Evolutionary conservation across 2,888 invertebrate species (phyloP).

Genomic region (Ennomos erosarius): DNA sequence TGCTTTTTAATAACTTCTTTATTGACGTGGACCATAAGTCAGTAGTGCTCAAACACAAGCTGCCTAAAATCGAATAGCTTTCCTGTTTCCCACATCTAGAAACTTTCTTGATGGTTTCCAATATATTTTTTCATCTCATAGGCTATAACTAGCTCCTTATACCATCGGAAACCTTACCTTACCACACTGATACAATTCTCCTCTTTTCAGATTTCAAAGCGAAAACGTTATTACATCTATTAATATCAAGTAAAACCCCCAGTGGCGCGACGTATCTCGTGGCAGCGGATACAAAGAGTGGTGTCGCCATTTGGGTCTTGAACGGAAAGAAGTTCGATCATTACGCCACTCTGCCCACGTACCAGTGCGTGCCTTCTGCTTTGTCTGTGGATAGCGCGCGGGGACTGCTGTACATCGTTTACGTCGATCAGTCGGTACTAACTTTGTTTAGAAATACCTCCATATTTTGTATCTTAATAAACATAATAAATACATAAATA

Average conservation of each 20-base stretch:
- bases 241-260: constrained; percentile 53
- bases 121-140: too few relatives aligned
- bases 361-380: constrained; percentile 89
- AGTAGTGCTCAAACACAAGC: too few relatives aligned
- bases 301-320: constrained; percentile 87
- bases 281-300: constrained; percentile 87
- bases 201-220: constrained; percentile 82
- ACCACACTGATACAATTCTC: too few relatives aligned
- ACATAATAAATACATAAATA: too few relatives aligned
- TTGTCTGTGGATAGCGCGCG: constrained; percentile 87
- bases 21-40: too few relatives aligned
- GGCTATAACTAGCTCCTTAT: too few relatives aligned
- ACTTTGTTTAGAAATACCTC: not conserved
- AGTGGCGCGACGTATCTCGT: constrained; percentile 82
- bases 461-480: too few relatives aligned
- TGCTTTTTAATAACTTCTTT: too few relatives aligned
- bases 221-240: constrained; percentile 77
- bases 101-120: too few relatives aligned
- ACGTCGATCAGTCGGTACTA: constrained; percentile 91
- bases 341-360: constrained; percentile 88
- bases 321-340: constrained; percentile 63
- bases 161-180: too few relatives aligned
- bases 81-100: too few relatives aligned
- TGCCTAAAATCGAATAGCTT: too few relatives aligned
- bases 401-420: constrained; percentile 88